Evolutionary conservation across 2,113 vertebrate species (phyloP).

Genomic region (Plecotus auritus): DNA sequence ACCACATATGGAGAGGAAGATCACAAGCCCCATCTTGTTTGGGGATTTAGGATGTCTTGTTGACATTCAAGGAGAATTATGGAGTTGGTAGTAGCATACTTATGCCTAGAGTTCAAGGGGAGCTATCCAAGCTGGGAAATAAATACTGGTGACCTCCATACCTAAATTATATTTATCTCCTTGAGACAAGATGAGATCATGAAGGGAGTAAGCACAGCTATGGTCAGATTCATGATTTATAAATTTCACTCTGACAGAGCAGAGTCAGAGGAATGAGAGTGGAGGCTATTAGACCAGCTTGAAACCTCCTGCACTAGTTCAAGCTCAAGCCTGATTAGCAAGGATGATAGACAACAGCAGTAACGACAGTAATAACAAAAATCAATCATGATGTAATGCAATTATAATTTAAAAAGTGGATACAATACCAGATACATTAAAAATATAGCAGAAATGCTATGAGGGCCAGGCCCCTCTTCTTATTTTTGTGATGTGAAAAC

Average conservation of each 20-base stretch:
- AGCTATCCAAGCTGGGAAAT: not conserved
- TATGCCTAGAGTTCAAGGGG: not conserved
- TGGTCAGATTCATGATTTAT: not conserved
- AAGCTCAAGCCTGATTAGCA: not conserved
- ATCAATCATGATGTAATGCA: not conserved
- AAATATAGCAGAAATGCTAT: not conserved
- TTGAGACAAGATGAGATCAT: conserved; percentile 21
- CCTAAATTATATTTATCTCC: not conserved
- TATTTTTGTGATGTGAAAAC: not conserved
- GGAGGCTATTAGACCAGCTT: not conserved
- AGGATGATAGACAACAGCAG: not conserved
- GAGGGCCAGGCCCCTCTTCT: not conserved
- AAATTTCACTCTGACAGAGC: not conserved
- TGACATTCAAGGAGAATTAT: not conserved
- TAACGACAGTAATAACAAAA: not conserved
- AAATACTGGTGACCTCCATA: conserved; percentile 2
- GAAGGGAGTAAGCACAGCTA: not conserved
- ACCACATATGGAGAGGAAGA: not conserved
- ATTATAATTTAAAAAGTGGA: not conserved
- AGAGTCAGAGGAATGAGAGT: not conserved
- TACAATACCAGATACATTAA: not conserved
- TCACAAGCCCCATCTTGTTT: not conserved
- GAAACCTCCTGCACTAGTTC: not conserved
- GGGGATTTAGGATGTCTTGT: not conserved
- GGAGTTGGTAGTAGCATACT: not conserved